phyloP scores from a whole-genome alignment of 2,888 invertebrate genomes.

The Malthinus seriepunctatus region DNA sequence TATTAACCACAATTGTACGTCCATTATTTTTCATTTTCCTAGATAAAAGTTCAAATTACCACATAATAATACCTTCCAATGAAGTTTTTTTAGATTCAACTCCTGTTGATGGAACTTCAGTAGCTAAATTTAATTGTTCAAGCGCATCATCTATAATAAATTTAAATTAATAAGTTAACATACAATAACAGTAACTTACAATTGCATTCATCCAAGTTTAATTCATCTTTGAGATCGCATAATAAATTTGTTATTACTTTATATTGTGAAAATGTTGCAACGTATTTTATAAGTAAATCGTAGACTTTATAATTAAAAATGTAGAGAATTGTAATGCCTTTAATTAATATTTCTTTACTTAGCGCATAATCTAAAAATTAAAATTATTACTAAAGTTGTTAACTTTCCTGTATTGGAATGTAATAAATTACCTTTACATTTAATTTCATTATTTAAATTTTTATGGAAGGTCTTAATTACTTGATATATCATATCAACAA shows the following conservation, averaged over 20 bases:
- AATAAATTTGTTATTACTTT: slow-evolving; percentile 25
- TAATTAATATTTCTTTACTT: not conserved
- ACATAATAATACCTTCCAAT: no score
- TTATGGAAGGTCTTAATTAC: slow-evolving; percentile 4
- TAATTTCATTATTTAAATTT: not conserved
- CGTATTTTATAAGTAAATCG: slow-evolving; percentile 41
- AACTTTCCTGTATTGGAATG: not conserved
- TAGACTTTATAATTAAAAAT: slow-evolving; percentile 40
- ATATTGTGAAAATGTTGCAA: slow-evolving; percentile 40
- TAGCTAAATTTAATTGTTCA: slow-evolving; percentile 35
- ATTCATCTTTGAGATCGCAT: no score
- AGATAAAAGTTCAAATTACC: not conserved
- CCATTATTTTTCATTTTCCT: not conserved
- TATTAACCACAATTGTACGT: not conserved
- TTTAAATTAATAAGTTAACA: no score
- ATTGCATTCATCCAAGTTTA: no score
- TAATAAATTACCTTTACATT: not conserved
- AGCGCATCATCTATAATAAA: slow-evolving; percentile 26
- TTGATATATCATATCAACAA: slow-evolving; percentile 22
- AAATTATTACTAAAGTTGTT: not conserved
- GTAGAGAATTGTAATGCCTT: slow-evolving; percentile 26
- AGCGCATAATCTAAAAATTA: slow-evolving; percentile 15
- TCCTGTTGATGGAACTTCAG: slow-evolving; percentile 28
- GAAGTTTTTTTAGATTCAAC: no score
- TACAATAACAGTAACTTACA: not conserved